Percentiles rank a stretch among this genome's conserved stretches.
These are phyloP conservation scores for Hoplostethus atlanticus DNA, from an alignment of 2,797 vertebrate genomes.

Conservation along the genomic window DNA sequence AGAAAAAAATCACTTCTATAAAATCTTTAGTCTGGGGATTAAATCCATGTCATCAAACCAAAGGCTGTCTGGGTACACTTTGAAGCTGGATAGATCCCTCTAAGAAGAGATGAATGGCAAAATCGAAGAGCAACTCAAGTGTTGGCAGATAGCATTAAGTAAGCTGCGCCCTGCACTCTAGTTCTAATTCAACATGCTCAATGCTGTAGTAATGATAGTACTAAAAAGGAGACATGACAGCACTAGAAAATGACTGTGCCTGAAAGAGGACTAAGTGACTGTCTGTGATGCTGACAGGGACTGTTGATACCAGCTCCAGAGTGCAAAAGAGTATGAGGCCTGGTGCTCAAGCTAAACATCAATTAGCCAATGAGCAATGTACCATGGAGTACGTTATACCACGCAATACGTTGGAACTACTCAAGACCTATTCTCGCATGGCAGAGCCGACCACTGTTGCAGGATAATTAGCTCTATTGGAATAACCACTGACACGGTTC, in stretches of 20 bases:
- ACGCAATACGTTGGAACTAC: not conserved
- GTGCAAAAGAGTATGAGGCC: constrained; percentile 38
- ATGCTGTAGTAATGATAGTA: constrained; percentile 51
- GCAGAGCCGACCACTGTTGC: no score
- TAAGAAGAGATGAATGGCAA: constrained; percentile 74
- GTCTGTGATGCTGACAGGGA: constrained; percentile 53
- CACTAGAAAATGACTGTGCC: constrained; percentile 29
- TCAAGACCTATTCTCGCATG: no score
- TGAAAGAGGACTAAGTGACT: constrained; percentile 31
- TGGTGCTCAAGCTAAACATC: constrained; percentile 40
- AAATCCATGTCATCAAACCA: constrained; percentile 77
- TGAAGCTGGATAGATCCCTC: constrained; percentile 74
- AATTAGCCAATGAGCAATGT: constrained; percentile 22
- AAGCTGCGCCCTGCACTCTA: constrained; percentile 44
- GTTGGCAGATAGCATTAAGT: constrained; percentile 70
- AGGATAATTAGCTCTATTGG: no score
- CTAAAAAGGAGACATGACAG: constrained; percentile 60
- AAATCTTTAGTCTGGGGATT: constrained; percentile 75
- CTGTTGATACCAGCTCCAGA: constrained; percentile 46
- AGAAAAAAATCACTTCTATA: constrained; percentile 50
- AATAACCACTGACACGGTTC: no score
- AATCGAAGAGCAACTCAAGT: constrained; percentile 62
- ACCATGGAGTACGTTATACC: not conserved
- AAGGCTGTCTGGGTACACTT: constrained; percentile 68
- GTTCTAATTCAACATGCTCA: constrained; percentile 20